A percentile compares a stretch with the other conserved stretches of the same genome.
phyloP scores from a whole-genome alignment of 2,797 vertebrate genomes.

The Poliocrania exsul region DNA sequence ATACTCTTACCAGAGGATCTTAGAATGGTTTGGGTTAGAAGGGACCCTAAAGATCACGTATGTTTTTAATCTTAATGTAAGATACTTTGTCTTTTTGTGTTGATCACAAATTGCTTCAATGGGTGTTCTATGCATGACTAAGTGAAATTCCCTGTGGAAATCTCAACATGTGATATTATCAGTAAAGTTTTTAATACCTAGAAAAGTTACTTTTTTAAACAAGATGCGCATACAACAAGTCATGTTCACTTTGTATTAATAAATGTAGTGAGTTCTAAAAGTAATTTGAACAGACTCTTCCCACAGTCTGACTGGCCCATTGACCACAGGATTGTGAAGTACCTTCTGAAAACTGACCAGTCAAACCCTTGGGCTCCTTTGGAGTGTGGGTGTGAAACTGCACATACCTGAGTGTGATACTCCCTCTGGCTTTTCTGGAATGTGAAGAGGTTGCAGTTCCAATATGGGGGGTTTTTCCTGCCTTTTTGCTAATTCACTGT shows the following conservation, averaged over 20 bases:
- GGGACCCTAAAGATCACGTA: neutral
- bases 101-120: neutral
- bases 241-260: neutral
- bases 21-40: neutral
- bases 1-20: neutral
- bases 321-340: neutral
- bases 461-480: rapidly evolving
- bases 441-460: neutral
- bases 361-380: conserved; percentile 13
- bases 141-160: neutral
- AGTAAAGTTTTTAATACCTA: neutral
- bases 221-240: neutral
- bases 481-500: neutral
- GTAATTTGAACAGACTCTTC: neutral
- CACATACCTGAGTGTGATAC: neutral
- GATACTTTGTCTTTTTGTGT: neutral
- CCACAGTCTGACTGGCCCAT: neutral
- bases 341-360: neutral
- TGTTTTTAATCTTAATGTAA: neutral
- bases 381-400: neutral
- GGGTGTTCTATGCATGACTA: neutral
- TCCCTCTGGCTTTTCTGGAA: neutral
- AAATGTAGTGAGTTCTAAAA: neutral
- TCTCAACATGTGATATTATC: neutral
- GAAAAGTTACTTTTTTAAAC: neutral